phyloP scores from a whole-genome alignment of 2,113 vertebrate species.

The Sciurus niger region DNA sequence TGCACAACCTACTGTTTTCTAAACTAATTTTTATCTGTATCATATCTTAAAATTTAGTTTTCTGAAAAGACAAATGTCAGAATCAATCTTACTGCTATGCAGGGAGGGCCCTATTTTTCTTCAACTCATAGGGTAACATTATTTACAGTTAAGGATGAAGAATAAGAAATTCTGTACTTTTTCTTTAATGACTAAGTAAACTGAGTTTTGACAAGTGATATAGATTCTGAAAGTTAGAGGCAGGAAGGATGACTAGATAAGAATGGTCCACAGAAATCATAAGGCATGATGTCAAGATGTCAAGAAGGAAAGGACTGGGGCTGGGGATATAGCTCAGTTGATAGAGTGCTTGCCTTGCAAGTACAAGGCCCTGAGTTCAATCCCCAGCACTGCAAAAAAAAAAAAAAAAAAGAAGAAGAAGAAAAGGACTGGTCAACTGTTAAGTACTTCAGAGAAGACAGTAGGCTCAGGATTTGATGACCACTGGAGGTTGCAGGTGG shows the following conservation, averaged over 20 bases:
- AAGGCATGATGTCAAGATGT: not conserved
- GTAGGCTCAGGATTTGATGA: not conserved
- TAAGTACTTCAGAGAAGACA: not conserved
- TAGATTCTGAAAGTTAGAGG: slow-evolving; percentile 5
- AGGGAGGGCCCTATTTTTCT: not conserved
- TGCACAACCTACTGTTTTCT: not conserved
- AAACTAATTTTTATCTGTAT: slow-evolving; percentile 9
- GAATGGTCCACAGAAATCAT: not conserved
- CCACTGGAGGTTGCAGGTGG: not conserved
- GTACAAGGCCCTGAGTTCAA: too few species aligned
- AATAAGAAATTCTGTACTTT: slow-evolving; percentile 29
- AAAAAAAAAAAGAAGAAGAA: not conserved
- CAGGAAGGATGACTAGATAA: not conserved
- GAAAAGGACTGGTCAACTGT: not conserved
- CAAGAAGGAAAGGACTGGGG: not conserved
- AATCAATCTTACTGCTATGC: not conserved
- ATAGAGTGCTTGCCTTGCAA: too few species aligned
- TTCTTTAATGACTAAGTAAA: not conserved
- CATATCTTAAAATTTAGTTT: slow-evolving; percentile 11
- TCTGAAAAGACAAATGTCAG: not conserved
- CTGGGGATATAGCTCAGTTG: too few species aligned
- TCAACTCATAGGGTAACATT: not conserved
- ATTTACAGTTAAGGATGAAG: not conserved
- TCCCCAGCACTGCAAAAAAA: too few species aligned
- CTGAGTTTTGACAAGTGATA: not conserved